Evolutionary conservation across 2,797 vertebrate species (phyloP).

Genomic region (Acrocephalus scirpaceus): DNA sequence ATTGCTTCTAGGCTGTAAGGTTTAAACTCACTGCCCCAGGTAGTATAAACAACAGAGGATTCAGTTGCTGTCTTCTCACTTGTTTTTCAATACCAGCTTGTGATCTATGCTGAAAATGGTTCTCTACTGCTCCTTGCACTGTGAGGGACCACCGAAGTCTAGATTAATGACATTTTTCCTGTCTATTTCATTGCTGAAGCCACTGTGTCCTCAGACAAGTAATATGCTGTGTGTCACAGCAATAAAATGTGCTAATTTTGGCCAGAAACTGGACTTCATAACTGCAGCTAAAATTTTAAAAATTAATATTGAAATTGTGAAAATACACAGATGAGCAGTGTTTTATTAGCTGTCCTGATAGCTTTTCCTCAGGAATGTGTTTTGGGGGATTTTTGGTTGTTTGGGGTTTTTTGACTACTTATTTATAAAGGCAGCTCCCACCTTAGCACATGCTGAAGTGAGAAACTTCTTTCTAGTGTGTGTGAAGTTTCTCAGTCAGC

Average conservation of each 20-base stretch:
- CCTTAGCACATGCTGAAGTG: neutral
- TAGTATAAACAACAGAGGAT: neutral
- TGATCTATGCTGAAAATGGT: neutral
- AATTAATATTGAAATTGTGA: neutral
- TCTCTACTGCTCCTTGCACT: neutral
- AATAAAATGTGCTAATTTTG: neutral
- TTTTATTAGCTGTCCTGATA: neutral
- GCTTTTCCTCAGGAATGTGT: neutral
- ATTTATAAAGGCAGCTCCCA: neutral
- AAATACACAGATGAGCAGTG: neutral
- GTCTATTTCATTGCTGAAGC: neutral
- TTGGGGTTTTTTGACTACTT: neutral
- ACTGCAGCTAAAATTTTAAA: neutral
- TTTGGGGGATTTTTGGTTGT: accelerated
- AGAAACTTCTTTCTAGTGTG: neutral
- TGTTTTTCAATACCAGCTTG: neutral
- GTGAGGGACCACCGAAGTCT: neutral
- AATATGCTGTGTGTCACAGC: neutral
- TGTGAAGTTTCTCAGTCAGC: neutral
- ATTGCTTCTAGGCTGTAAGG: neutral
- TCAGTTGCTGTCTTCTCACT: neutral
- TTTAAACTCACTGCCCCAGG: neutral
- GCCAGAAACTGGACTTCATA: neutral
- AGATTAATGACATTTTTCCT: neutral
- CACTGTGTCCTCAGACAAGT: neutral